Percentiles rank a stretch among this genome's conserved stretches.
These are phyloP conservation scores for Poeciliopsis prolifica DNA, from an alignment of 2,113 vertebrate genomes.

Conservation along the genomic window DNA sequence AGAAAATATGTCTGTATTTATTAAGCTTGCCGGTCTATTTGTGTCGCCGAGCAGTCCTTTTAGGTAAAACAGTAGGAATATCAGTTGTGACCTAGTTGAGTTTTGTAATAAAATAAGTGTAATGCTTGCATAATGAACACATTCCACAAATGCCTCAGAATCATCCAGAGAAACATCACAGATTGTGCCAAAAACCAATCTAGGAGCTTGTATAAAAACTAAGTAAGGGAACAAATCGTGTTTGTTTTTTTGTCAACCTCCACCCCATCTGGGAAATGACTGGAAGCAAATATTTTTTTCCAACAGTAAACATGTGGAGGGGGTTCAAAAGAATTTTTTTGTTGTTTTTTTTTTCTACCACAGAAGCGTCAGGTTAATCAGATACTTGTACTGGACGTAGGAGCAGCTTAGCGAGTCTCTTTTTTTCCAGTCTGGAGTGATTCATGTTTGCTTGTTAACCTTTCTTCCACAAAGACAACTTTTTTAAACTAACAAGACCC, in stretches of 20 bases:
- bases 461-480: neutral
- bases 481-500: too few species aligned
- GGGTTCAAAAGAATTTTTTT: neutral
- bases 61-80: neutral
- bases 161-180: constrained; percentile 16
- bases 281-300: constrained; percentile 37
- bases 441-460: neutral
- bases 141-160: constrained; percentile 15
- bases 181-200: constrained; percentile 19
- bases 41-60: fast-evolving
- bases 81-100: neutral
- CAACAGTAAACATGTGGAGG: constrained; percentile 51
- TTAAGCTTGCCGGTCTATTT: neutral
- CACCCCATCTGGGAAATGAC: constrained; percentile 43
- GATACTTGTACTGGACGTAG: constrained; percentile 3
- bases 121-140: constrained; percentile 17
- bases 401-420: neutral
- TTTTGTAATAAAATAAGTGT: neutral
- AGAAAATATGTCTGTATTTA: neutral
- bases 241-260: constrained; percentile 57
- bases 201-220: constrained; percentile 36
- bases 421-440: neutral
- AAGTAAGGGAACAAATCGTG: constrained; percentile 22
- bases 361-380: constrained; percentile 8
- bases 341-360: neutral